Evolutionary conservation across 2,888 invertebrate species (phyloP).

Genomic region (Erebia ligea): DNA sequence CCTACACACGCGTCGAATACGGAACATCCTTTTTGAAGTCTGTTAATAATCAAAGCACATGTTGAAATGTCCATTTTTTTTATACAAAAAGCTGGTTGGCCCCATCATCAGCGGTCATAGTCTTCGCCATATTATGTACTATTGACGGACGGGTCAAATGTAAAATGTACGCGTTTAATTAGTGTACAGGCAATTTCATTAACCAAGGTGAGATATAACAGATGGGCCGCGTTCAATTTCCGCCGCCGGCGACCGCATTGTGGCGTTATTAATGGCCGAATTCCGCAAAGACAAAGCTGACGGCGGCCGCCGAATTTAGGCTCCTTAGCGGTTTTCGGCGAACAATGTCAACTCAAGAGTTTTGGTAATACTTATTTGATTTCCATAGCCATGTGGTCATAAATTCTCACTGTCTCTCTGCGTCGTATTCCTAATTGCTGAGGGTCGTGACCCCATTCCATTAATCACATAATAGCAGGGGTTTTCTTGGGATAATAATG

Average conservation of each 20-base stretch:
- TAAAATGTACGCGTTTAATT: slow-evolving; percentile 54
- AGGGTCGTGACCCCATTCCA: too few relatives aligned
- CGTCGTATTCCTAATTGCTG: too few relatives aligned
- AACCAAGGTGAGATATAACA: slow-evolving; percentile 61
- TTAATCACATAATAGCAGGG: too few relatives aligned
- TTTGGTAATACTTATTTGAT: background rate
- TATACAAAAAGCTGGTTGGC: too few relatives aligned
- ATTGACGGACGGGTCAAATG: background rate
- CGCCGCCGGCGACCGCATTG: slow-evolving; percentile 60
- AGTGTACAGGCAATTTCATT: slow-evolving; percentile 63
- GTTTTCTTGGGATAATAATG: too few relatives aligned
- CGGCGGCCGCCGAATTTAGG: slow-evolving; percentile 42
- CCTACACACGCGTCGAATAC: too few relatives aligned
- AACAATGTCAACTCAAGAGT: slow-evolving; percentile 2
- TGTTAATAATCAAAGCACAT: too few relatives aligned
- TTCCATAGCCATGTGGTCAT: too few relatives aligned
- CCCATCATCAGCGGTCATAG: background rate
- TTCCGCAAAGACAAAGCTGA: slow-evolving; percentile 62
- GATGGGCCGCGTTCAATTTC: slow-evolving; percentile 64
- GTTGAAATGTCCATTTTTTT: too few relatives aligned
- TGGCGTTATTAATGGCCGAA: slow-evolving; percentile 69
- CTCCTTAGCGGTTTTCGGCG: slow-evolving; percentile 35
- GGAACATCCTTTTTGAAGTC: too few relatives aligned
- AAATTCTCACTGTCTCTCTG: too few relatives aligned
- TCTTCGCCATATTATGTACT: background rate